Conservation (phyloP, 2,888 invertebrate genomes). For the Stenolophus ochropezus region DNA sequence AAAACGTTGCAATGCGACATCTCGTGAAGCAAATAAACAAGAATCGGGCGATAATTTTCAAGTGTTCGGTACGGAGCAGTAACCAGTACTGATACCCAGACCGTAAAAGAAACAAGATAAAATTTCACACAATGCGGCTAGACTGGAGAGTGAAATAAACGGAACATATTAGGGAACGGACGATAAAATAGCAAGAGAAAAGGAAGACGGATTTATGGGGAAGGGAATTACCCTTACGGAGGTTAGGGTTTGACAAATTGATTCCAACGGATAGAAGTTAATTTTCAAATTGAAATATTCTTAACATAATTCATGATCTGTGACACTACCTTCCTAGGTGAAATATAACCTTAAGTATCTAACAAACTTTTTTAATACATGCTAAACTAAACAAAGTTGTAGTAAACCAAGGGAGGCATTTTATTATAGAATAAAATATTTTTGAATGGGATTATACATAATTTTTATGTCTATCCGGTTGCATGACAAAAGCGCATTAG, state of each 20-base stretch:
- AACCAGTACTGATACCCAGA: constrained; percentile 7
- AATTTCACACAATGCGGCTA: constrained; percentile 33
- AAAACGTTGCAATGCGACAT: constrained; percentile 17
- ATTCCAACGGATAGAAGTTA: no score
- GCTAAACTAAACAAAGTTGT: no score
- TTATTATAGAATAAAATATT: no score
- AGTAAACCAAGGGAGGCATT: no score
- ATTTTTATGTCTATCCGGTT: no score
- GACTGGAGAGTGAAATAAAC: constrained; percentile 28
- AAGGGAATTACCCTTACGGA: not conserved
- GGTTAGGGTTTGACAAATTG: constrained; percentile 32
- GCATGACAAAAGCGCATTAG: no score
- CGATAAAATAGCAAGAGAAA: constrained; percentile 8
- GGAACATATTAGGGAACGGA: constrained; percentile 14
- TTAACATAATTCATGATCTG: no score
- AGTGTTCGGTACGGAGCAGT: constrained; percentile 27
- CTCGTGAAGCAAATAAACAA: constrained; percentile 27
- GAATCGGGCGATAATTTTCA: constrained; percentile 46
- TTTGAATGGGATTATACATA: no score
- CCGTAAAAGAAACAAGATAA: constrained; percentile 43
- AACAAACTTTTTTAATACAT: no score
- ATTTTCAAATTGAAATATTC: no score
- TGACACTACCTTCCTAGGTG: no score
- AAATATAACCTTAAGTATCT: no score
- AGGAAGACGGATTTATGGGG: constrained; percentile 20